phyloP scores from a whole-genome alignment of 2,888 invertebrate species.

The Hypomecis atomaria region DNA sequence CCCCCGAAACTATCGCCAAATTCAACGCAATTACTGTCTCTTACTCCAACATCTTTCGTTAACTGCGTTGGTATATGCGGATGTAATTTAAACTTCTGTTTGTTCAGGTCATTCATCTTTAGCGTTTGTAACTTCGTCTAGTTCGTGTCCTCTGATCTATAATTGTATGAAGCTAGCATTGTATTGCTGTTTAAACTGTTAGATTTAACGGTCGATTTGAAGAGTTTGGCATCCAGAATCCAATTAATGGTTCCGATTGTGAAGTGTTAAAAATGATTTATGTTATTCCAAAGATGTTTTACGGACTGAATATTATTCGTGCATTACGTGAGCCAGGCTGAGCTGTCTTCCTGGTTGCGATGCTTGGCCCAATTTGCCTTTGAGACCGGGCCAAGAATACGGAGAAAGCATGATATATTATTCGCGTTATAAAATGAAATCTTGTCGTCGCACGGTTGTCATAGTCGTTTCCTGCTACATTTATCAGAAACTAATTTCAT shows the following conservation, averaged over 20 bases:
- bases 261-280: constrained; percentile 45
- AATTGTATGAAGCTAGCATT: not conserved
- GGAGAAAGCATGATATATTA: constrained; percentile 69
- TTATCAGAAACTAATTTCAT: constrained; percentile 54
- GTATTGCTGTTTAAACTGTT: not conserved
- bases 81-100: constrained; percentile 34
- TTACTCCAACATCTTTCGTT: constrained; percentile 36
- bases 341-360: constrained; percentile 64
- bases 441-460: constrained; percentile 58
- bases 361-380: constrained; percentile 71
- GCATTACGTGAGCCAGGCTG: constrained; percentile 54
- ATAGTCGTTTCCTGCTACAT: constrained; percentile 60
- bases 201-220: constrained; percentile 29
- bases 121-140: constrained; percentile 3
- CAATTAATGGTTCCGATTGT: constrained; percentile 36
- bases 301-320: constrained; percentile 45
- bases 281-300: constrained; percentile 47
- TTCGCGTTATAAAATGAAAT: constrained; percentile 62
- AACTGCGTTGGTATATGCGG: constrained; percentile 28
- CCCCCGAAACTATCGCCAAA: constrained; percentile 55
- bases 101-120: constrained; percentile 41
- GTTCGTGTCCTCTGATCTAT: not conserved
- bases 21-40: constrained; percentile 47
- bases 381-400: constrained; percentile 76
- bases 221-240: constrained; percentile 34